Conservation (phyloP, 2,113 vertebrate species). For the Ochotona curzoniae region DNA sequence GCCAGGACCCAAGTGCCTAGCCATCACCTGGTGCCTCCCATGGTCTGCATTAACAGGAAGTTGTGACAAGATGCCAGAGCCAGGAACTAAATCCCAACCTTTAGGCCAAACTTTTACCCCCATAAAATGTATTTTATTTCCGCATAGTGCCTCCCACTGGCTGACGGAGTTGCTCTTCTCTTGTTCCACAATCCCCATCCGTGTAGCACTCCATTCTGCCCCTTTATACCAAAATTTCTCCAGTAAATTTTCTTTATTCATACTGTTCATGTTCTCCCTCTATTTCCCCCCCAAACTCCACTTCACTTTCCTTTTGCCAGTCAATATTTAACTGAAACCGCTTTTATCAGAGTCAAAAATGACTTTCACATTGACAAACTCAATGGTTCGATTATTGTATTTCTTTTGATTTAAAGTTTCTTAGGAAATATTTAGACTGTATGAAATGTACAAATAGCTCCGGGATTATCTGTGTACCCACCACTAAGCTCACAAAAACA, state of each 20-base stretch:
- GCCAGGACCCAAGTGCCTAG: too few species aligned
- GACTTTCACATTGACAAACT: not conserved
- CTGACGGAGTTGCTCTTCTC: not conserved
- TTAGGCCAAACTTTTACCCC: too few species aligned
- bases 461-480: not conserved
- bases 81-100: too few species aligned
- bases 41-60: too few species aligned
- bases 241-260: not conserved
- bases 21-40: too few species aligned
- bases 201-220: not conserved
- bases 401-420: slow-evolving; percentile 46
- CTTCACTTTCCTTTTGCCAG: not conserved
- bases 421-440: slow-evolving; percentile 5
- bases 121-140: slow-evolving; percentile 41
- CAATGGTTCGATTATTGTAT: not conserved
- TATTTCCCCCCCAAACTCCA: not conserved
- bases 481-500: not conserved
- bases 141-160: not conserved
- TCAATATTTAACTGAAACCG: not conserved
- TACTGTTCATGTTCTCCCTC: not conserved
- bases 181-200: not conserved
- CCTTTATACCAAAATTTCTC: not conserved
- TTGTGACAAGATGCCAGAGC: too few species aligned
- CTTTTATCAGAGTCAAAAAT: slow-evolving; percentile 5
- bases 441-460: slow-evolving; percentile 47